phyloP scores from a whole-genome alignment of 2,113 vertebrate species.

The Uropsilus gracilis region DNA sequence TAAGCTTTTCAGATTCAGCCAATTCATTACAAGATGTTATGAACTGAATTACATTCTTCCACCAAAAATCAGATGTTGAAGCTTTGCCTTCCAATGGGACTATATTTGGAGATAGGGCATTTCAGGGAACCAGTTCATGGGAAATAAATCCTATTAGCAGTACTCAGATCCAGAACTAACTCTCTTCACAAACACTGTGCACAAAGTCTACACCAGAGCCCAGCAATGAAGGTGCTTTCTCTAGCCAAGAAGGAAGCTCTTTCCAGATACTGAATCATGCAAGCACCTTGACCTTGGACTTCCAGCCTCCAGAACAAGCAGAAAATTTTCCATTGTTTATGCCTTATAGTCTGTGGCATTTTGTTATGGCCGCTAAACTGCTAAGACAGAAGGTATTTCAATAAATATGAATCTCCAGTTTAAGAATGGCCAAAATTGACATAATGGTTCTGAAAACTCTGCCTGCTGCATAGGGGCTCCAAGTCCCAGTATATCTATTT shows the following conservation, averaged over 20 bases:
- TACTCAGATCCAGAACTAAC: neutral
- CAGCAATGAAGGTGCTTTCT: neutral
- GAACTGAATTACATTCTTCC: neutral
- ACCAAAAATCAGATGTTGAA: neutral
- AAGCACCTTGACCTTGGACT: neutral
- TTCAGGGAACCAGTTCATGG: neutral
- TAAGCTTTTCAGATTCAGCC: neutral
- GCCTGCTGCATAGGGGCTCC: neutral
- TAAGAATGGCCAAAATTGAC: neutral
- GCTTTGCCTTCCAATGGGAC: too few species aligned
- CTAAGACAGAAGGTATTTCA: constrained; percentile 5
- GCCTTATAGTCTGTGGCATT: too few species aligned
- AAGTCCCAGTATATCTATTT: neutral
- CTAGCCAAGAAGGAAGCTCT: neutral
- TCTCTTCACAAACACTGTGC: too few species aligned
- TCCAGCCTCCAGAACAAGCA: neutral
- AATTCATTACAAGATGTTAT: neutral
- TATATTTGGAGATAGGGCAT: neutral
- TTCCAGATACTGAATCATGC: neutral
- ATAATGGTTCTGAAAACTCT: neutral
- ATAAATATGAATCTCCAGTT: neutral
- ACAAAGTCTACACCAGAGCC: neutral
- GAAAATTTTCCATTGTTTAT: neutral
- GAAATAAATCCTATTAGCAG: neutral
- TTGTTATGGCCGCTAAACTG: neutral